phyloP scores from a whole-genome alignment of 2,113 vertebrate species.

The Helogale parvula region DNA sequence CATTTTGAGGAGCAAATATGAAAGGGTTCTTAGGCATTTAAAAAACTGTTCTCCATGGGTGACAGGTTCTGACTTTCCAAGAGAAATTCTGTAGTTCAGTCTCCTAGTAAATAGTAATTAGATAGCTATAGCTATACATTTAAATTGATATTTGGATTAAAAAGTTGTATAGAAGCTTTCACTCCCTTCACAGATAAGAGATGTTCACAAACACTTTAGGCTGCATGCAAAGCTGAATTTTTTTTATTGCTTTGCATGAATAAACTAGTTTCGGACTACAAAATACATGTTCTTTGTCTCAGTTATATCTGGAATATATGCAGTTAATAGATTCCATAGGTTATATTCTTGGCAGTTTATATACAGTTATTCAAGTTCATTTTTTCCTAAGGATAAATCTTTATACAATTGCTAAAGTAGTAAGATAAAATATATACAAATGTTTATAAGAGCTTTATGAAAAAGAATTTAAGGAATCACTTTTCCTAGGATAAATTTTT shows the following conservation, averaged over 20 bases:
- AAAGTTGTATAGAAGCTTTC: conserved; percentile 10
- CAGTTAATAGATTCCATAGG: conserved; percentile 28
- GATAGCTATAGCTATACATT: conserved; percentile 25
- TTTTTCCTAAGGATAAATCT: conserved; percentile 30
- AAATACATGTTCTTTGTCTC: conserved; percentile 27
- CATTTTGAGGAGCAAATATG: conserved; percentile 35
- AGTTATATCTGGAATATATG: conserved; percentile 38
- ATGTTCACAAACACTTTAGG: conserved; percentile 5
- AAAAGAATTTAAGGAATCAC: conserved; percentile 17
- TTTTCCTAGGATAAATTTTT: conserved; percentile 35
- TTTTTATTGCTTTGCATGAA: conserved; percentile 38
- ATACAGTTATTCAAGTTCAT: neutral
- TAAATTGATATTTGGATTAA: conserved; percentile 51
- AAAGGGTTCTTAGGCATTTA: conserved; percentile 73
- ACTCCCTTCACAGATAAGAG: neutral
- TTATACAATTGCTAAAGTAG: neutral
- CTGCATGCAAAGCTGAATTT: neutral
- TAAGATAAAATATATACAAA: neutral
- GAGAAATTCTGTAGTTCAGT: conserved; percentile 61
- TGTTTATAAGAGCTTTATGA: neutral
- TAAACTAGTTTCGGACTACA: conserved; percentile 20
- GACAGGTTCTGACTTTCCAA: conserved; percentile 67
- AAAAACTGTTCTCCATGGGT: conserved; percentile 76
- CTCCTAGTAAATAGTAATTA: conserved; percentile 61
- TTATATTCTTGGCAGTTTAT: conserved; percentile 38